phyloP scores from a whole-genome alignment of 1,140 invertebrate species.

The Brachionus paranguensis region DNA sequence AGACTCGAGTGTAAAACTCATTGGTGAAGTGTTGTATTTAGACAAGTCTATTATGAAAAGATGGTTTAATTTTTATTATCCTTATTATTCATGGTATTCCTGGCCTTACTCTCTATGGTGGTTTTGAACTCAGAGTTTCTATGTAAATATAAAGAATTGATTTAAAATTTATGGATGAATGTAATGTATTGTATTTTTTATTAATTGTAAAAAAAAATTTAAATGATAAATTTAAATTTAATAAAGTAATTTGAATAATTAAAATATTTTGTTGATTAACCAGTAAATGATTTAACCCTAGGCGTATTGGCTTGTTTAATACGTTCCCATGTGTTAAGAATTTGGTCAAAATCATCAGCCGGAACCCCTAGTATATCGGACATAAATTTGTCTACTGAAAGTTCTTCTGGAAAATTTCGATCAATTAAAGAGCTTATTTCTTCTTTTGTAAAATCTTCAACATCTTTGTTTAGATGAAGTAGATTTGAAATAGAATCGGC shows the following conservation, averaged over 20 bases:
- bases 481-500: slow-evolving; percentile 54
- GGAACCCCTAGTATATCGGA: slow-evolving; percentile 21
- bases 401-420: slow-evolving; percentile 4
- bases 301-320: slow-evolving; percentile 27
- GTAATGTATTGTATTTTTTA: neutral
- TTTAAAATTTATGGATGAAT: neutral
- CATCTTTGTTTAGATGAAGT: slow-evolving; percentile 51
- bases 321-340: slow-evolving; percentile 18
- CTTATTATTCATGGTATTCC: neutral
- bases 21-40: slow-evolving; percentile 15
- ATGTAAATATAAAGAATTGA: neutral
- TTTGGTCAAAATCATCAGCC: slow-evolving; percentile 15
- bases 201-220: neutral
- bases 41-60: slow-evolving; percentile 12
- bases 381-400: slow-evolving; percentile 29
- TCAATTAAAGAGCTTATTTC: slow-evolving; percentile 33
- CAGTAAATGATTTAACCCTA: neutral
- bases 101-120: neutral
- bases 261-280: neutral
- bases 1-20: neutral
- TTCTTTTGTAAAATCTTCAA: slow-evolving; percentile 7
- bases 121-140: neutral
- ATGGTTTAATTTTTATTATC: neutral
- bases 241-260: neutral
- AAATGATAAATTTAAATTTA: neutral